phyloP scores from a whole-genome alignment of 2,113 vertebrate genomes.

The Apaloderma vittatum region DNA sequence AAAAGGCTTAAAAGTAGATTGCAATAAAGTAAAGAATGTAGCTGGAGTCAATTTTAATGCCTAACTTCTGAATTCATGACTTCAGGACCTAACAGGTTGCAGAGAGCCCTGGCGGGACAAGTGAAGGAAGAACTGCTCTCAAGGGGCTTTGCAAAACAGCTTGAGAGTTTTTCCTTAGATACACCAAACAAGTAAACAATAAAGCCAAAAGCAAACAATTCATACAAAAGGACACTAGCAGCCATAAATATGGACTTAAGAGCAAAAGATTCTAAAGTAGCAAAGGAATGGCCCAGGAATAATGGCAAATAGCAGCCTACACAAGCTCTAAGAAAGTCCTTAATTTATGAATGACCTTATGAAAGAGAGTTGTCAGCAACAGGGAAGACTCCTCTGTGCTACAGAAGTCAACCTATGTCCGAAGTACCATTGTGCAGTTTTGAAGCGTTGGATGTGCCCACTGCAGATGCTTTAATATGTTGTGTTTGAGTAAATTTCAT shows the following conservation, averaged over 20 bases:
- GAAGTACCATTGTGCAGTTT: fast-evolving
- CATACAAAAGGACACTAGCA: background rate
- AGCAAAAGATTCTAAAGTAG: background rate
- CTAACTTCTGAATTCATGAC: background rate
- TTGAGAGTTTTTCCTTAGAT: background rate
- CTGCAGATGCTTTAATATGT: background rate
- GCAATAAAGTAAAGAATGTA: background rate
- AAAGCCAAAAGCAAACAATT: background rate
- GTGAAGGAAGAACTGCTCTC: background rate
- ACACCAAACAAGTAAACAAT: background rate
- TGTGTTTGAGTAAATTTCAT: fast-evolving
- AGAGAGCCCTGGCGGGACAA: background rate
- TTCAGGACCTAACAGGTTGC: background rate
- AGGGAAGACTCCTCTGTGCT: background rate
- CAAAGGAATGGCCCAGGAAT: background rate
- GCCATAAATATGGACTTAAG: fast-evolving
- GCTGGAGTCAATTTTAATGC: background rate
- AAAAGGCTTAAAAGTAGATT: background rate
- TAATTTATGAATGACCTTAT: background rate
- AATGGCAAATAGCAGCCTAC: background rate
- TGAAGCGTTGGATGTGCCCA: fast-evolving
- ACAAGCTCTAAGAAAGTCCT: background rate
- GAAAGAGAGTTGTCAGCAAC: background rate
- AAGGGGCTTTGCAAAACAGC: background rate
- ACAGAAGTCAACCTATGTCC: background rate